A percentile compares a stretch with the other conserved stretches of the same genome.
Conservation (phyloP, 2,888 invertebrate species). For the Plemyria rubiginata region DNA sequence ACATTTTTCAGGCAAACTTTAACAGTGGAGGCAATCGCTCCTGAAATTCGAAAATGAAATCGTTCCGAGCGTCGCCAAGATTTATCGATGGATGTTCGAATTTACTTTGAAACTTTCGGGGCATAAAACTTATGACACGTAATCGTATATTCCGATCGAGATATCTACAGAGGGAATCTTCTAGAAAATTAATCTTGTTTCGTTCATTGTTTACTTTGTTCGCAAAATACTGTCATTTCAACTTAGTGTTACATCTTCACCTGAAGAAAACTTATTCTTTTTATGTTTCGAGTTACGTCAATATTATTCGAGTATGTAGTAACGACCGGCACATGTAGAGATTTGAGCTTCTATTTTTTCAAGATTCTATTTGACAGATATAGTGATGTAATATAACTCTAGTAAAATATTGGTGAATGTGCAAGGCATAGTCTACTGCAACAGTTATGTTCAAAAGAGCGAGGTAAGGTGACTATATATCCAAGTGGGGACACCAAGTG, state of each 20-base stretch:
- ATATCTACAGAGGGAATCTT: slow-evolving; percentile 61
- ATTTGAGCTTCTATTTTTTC: slow-evolving; percentile 14
- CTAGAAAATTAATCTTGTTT: slow-evolving; percentile 63
- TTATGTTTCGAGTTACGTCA: slow-evolving; percentile 21
- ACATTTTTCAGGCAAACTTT: slow-evolving; percentile 85
- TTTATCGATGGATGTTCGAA: slow-evolving; percentile 84
- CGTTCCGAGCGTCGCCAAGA: slow-evolving; percentile 84
- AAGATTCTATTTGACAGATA: slow-evolving; percentile 10
- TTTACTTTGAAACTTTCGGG: slow-evolving; percentile 83
- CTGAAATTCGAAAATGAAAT: slow-evolving; percentile 86
- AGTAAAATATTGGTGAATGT: slow-evolving; percentile 24
- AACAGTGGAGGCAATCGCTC: slow-evolving; percentile 85
- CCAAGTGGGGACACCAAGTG: slow-evolving; percentile 57
- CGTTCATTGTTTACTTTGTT: slow-evolving; percentile 56
- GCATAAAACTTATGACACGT: slow-evolving; percentile 85
- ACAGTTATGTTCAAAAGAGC: slow-evolving; percentile 29
- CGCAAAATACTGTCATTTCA: slow-evolving; percentile 47
- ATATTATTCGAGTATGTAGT: slow-evolving; percentile 22
- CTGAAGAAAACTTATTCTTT: slow-evolving; percentile 34
- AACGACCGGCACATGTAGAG: slow-evolving; percentile 21
- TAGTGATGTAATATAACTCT: slow-evolving; percentile 17
- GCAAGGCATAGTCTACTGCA: slow-evolving; percentile 9
- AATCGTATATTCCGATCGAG: slow-evolving; percentile 80
- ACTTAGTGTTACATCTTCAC: slow-evolving; percentile 39
- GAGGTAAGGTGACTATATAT: slow-evolving; percentile 54